phyloP scores from a whole-genome alignment of 2,113 vertebrate species.

The Pteropus alecto region DNA sequence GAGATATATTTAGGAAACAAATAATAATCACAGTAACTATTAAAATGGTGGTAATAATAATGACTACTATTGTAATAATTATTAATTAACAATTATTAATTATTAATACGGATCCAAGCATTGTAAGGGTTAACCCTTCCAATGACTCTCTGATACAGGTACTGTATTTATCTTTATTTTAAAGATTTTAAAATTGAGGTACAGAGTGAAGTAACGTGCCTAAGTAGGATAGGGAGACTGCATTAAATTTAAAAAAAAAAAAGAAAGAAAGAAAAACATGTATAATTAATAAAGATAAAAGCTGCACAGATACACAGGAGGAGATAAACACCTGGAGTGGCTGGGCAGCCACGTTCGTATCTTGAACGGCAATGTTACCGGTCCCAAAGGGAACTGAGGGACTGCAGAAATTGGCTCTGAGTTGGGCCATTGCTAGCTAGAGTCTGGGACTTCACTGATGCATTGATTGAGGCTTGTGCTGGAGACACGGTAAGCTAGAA shows the following conservation, averaged over 20 bases:
- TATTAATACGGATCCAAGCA: background rate
- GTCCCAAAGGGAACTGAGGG: background rate
- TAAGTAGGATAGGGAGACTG: background rate
- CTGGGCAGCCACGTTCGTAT: background rate
- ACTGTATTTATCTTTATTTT: background rate
- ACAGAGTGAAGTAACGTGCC: background rate
- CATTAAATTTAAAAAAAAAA: background rate
- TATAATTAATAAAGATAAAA: background rate
- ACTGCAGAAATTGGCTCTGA: background rate
- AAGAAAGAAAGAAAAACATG: too few relatives aligned
- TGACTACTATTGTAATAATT: background rate
- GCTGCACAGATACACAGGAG: too few relatives aligned
- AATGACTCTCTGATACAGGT: background rate
- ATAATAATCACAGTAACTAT: background rate
- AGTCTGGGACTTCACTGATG: background rate
- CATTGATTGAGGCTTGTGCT: background rate
- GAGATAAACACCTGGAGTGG: background rate
- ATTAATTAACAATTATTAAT: background rate
- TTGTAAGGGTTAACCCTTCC: background rate
- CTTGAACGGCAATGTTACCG: background rate
- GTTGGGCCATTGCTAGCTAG: background rate
- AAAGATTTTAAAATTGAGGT: background rate
- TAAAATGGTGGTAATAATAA: background rate
- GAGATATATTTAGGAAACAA: background rate
- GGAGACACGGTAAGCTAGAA: background rate